Evolutionary conservation across 1,140 invertebrate species (phyloP).

Genomic region (Drosophila kikkawai): DNA sequence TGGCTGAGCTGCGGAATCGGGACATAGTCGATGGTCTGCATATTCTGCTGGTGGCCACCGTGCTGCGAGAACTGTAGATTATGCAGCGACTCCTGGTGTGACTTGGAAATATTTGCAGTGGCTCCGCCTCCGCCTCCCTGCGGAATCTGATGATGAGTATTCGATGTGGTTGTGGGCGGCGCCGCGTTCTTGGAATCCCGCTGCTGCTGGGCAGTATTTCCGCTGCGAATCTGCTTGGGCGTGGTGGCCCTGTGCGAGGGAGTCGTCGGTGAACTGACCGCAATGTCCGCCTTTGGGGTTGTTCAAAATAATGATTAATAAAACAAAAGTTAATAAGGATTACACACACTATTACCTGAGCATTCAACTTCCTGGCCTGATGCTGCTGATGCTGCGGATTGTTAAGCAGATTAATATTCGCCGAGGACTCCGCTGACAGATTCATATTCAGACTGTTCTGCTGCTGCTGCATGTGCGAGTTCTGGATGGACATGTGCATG

Average conservation of each 20-base stretch:
- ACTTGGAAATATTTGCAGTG: constrained; percentile 68
- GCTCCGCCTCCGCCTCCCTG: constrained; percentile 67
- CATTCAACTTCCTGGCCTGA: constrained; percentile 69
- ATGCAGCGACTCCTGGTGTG: constrained; percentile 71
- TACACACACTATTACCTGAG: constrained; percentile 55
- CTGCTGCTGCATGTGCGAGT: constrained; percentile 80
- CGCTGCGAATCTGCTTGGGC: constrained; percentile 76
- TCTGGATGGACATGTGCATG: constrained; percentile 86
- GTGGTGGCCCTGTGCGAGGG: constrained; percentile 72
- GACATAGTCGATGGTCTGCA: constrained; percentile 85
- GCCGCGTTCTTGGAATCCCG: constrained; percentile 65
- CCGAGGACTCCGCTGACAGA: constrained; percentile 55
- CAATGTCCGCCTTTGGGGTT: constrained; percentile 60
- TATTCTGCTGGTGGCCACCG: constrained; percentile 85
- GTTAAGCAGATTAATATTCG: constrained; percentile 73
- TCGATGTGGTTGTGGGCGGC: constrained; percentile 64
- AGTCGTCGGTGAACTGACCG: constrained; percentile 52
- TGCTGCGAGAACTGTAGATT: constrained; percentile 81
- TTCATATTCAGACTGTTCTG: constrained; percentile 76
- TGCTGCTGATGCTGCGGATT: constrained; percentile 73
- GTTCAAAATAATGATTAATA: not conserved
- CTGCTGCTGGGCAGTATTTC: constrained; percentile 84
- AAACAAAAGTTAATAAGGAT: not conserved
- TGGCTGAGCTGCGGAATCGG: constrained; percentile 83
- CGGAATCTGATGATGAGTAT: constrained; percentile 85